Evolutionary conservation across 2,888 invertebrate species (phyloP).

Genomic region (Hedya salicella): DNA sequence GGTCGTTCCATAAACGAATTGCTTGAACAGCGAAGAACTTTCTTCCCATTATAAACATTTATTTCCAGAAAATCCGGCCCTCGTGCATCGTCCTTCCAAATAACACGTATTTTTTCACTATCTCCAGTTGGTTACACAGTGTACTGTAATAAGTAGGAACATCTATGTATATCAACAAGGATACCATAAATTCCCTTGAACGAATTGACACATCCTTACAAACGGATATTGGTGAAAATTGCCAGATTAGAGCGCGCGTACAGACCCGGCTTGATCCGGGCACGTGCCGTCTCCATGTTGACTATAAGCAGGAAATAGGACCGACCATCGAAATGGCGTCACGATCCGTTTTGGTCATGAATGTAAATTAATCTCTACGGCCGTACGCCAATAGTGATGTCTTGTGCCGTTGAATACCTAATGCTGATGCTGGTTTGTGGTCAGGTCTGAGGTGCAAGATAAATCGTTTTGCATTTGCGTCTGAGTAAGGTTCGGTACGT

Average conservation of each 20-base stretch:
- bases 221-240: constrained; percentile 29
- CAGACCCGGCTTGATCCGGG: constrained; percentile 52
- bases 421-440: constrained; percentile 55
- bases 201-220: not conserved
- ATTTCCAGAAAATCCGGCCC: no score
- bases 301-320: constrained; percentile 71
- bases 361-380: constrained; percentile 77
- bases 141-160: no score
- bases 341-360: constrained; percentile 77
- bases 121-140: no score
- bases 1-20: no score
- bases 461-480: constrained; percentile 31
- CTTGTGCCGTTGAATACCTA: constrained; percentile 66
- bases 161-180: no score
- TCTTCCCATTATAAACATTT: no score
- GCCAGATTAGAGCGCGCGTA: constrained; percentile 19
- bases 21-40: no score
- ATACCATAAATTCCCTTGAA: not conserved
- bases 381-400: constrained; percentile 49
- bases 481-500: not conserved
- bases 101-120: no score
- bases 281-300: constrained; percentile 54
- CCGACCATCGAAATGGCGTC: constrained; percentile 73
- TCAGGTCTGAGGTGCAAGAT: constrained; percentile 34
- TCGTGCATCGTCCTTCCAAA: no score